phyloP scores from a whole-genome alignment of 53 echinoderm and acorn worm species.

The Echinarachnius parma region DNA sequence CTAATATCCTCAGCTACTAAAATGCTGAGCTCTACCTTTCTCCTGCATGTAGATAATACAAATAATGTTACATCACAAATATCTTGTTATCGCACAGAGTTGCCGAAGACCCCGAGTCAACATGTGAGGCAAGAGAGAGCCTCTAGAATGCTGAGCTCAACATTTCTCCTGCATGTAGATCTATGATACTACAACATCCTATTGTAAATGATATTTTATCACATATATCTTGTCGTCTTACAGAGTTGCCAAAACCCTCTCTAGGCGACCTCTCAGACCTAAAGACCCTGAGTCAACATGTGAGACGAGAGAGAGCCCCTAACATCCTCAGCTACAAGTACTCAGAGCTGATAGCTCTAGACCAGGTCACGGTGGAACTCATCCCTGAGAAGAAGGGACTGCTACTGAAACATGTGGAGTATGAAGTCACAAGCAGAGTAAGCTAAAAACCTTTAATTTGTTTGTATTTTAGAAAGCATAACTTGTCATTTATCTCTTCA shows the following conservation, averaged over 20 bases:
- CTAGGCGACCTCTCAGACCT: slow-evolving; percentile 87
- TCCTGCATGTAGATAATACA: too few relatives aligned
- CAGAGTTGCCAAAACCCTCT: slow-evolving; percentile 89
- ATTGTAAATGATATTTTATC: too few relatives aligned
- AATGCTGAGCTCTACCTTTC: slow-evolving; percentile 80
- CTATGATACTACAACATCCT: too few relatives aligned
- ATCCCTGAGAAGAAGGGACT: slow-evolving; percentile 97
- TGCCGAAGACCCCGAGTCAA: too few relatives aligned
- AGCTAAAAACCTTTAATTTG: slow-evolving; percentile 12
- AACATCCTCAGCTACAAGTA: slow-evolving; percentile 75
- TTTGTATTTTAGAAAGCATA: too few relatives aligned
- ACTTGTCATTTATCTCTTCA: too few relatives aligned
- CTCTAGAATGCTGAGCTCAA: too few relatives aligned
- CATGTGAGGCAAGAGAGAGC: too few relatives aligned
- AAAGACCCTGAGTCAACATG: slow-evolving; percentile 67
- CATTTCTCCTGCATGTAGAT: too few relatives aligned
- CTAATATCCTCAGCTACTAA: slow-evolving; percentile 73
- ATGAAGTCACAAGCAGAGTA: slow-evolving; percentile 89
- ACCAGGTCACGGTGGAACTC: slow-evolving; percentile 65
- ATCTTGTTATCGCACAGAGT: too few relatives aligned
- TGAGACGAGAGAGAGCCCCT: slow-evolving; percentile 79
- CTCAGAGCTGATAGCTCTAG: slow-evolving; percentile 68
- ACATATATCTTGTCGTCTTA: too few relatives aligned
- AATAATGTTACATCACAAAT: too few relatives aligned
- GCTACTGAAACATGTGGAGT: slow-evolving; percentile 95